phyloP scores from a whole-genome alignment of 2,888 invertebrate genomes.

The Microplitis deprimator region DNA sequence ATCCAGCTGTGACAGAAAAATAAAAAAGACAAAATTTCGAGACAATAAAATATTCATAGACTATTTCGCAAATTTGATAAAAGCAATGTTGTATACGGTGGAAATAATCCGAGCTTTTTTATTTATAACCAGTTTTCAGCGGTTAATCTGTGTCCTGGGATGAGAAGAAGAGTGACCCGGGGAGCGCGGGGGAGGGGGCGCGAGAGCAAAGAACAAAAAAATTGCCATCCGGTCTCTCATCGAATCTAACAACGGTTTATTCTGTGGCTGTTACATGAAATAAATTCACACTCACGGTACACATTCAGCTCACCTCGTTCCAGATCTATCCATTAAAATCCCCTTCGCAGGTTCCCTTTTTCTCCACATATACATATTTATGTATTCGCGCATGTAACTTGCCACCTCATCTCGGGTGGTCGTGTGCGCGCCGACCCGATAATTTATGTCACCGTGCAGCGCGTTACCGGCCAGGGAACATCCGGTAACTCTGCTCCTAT shows the following conservation, averaged over 20 bases:
- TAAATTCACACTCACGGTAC: constrained; percentile 23
- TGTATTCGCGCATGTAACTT: constrained; percentile 15
- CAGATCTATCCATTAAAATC: neutral
- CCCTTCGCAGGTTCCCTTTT: neutral
- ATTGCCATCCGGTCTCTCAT: constrained; percentile 5
- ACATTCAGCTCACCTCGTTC: neutral
- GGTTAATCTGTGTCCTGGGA: constrained; percentile 16
- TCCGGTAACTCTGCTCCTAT: constrained; percentile 23
- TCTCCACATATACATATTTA: constrained; percentile 8
- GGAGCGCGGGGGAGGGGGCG: neutral
- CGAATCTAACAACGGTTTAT: constrained; percentile 12
- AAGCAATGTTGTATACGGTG: constrained; percentile 19
- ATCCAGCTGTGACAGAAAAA: neutral
- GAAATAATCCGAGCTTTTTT: constrained; percentile 30
- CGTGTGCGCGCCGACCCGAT: constrained; percentile 31
- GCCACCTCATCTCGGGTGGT: constrained; percentile 23
- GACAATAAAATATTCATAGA: constrained; percentile 39
- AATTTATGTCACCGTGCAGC: constrained; percentile 43
- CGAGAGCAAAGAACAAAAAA: neutral
- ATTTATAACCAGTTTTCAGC: constrained; percentile 22
- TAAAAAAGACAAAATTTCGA: neutral
- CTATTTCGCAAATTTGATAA: constrained; percentile 44
- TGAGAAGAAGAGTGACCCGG: constrained; percentile 10
- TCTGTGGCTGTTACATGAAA: constrained; percentile 19
- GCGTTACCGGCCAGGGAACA: constrained; percentile 32